A percentile compares a stretch with the other conserved stretches of the same genome.
Conservation (phyloP, 2,888 invertebrate genomes). For the Brachylomia viminalis region DNA sequence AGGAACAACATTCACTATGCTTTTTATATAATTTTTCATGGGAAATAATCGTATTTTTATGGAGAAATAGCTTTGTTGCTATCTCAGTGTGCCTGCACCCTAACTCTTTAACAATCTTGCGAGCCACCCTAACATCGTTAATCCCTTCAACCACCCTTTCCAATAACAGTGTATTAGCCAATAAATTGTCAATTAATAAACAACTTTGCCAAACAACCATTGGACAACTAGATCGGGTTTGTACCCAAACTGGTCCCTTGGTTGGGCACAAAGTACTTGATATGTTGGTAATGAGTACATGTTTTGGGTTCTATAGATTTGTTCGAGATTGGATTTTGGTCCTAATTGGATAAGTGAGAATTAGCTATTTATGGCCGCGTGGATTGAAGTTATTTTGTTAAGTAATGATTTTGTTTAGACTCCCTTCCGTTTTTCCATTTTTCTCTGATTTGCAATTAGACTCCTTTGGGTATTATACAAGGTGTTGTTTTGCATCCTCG, state of each 20-base stretch:
- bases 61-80: neutral
- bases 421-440: no score
- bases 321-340: conserved; percentile 21
- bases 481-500: no score
- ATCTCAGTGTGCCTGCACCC: neutral
- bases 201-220: conserved; percentile 58
- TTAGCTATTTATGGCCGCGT: neutral
- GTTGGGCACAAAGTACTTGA: conserved; percentile 31
- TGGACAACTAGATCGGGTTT: conserved; percentile 33
- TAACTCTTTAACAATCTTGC: conserved; percentile 3
- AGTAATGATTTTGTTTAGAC: neutral
- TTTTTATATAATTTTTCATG: neutral
- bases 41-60: neutral
- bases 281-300: conserved; percentile 24
- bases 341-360: conserved; percentile 36
- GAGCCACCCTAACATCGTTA: conserved; percentile 13
- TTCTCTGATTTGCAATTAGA: no score
- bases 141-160: conserved; percentile 41
- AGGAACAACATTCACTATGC: neutral
- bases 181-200: conserved; percentile 70
- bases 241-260: conserved; percentile 41
- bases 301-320: conserved; percentile 19
- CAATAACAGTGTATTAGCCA: conserved; percentile 64
- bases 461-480: no score
- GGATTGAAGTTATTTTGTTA: neutral